These are phyloP conservation scores for Heterocephalus glaber DNA, from an alignment of 2,113 vertebrate species.

Conservation along the genomic window DNA sequence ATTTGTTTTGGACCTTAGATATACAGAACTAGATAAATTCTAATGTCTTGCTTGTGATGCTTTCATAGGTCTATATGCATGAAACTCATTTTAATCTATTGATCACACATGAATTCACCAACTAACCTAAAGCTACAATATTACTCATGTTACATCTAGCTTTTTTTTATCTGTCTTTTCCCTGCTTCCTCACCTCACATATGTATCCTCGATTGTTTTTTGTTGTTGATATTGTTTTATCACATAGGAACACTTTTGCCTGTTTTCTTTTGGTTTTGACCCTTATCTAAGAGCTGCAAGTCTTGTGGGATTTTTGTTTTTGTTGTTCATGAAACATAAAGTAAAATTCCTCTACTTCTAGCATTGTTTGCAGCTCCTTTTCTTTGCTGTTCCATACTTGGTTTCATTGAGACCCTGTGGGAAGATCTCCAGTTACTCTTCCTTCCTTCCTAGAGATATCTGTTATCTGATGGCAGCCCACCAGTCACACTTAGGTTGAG, in stretches of 20 bases:
- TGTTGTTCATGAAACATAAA: not conserved
- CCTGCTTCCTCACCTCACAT: not conserved
- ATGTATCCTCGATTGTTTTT: not conserved
- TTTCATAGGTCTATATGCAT: not conserved
- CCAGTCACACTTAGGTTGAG: not conserved
- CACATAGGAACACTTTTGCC: not conserved
- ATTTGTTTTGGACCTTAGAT: not conserved
- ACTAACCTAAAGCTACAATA: not conserved
- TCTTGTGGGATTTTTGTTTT: not conserved
- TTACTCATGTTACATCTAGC: not conserved
- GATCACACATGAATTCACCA: not conserved
- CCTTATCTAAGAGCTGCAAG: not conserved
- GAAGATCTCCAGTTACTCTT: not conserved
- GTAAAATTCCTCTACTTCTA: not conserved
- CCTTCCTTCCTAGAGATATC: not conserved
- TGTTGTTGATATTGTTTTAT: not conserved
- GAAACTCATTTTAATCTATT: not conserved
- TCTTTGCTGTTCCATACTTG: not conserved
- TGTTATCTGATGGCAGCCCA: not conserved
- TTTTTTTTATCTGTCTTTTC: not conserved
- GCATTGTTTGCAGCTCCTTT: not conserved
- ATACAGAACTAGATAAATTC: not conserved
- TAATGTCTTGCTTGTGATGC: not conserved
- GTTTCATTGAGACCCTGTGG: not conserved
- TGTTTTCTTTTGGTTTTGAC: not conserved